These are phyloP conservation scores for Cheiracanthium punctorium DNA, from an alignment of 2,888 invertebrate genomes.

Conservation along the genomic window DNA sequence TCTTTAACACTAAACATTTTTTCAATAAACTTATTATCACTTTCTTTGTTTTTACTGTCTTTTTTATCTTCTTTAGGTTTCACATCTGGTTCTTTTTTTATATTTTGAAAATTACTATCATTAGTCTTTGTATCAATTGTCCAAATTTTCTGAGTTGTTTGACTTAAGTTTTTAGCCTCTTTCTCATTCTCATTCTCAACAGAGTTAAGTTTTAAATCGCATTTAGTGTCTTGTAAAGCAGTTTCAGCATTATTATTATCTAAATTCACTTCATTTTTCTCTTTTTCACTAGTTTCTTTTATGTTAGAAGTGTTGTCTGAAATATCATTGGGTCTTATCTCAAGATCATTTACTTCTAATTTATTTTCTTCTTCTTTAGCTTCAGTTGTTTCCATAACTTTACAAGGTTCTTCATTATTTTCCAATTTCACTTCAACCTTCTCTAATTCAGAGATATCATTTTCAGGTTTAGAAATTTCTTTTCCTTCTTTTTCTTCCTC, in stretches of 20 bases:
- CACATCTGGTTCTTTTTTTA: constrained; percentile 62
- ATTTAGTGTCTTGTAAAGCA: constrained; percentile 1
- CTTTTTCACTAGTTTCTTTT: background rate
- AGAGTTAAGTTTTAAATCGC: background rate
- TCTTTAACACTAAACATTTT: constrained; percentile 49
- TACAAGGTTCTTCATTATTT: constrained; percentile 74
- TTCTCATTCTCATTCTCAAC: constrained; percentile 54
- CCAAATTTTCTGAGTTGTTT: constrained; percentile 24
- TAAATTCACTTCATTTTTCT: background rate
- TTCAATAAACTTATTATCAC: constrained; percentile 72
- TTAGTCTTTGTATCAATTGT: constrained; percentile 25
- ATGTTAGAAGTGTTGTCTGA: too few species aligned
- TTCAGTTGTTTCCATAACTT: constrained; percentile 46
- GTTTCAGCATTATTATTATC: constrained; percentile 72
- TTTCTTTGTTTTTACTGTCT: constrained; percentile 72
- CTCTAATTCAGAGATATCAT: constrained; percentile 56
- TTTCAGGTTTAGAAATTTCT: constrained; percentile 24
- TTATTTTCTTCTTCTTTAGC: constrained; percentile 2
- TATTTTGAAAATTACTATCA: background rate
- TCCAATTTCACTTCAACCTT: constrained; percentile 4
- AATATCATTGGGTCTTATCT: constrained; percentile 55
- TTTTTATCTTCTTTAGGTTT: constrained; percentile 73
- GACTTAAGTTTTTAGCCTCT: constrained; percentile 15
- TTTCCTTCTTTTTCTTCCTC: too few species aligned
- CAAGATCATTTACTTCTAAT: constrained; percentile 33